phyloP scores from a whole-genome alignment of 2,113 vertebrate genomes.

The Theristicus caerulescens region DNA sequence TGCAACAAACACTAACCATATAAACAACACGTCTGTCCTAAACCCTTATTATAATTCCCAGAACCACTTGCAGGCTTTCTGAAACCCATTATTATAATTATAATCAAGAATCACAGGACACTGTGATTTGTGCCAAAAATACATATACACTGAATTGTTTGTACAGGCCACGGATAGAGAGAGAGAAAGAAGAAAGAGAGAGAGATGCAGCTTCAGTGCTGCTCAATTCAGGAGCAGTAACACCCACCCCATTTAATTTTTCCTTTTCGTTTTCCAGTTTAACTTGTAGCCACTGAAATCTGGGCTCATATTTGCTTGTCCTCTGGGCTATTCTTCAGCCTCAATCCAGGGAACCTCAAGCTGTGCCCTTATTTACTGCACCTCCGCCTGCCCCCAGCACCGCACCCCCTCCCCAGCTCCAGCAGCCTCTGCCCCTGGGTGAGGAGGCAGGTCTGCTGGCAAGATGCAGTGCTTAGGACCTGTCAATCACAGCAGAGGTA shows the following conservation, averaged over 20 bases:
- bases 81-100: constrained; percentile 81
- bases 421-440: not conserved
- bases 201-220: not conserved
- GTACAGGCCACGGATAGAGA: not conserved
- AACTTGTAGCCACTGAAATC: not conserved
- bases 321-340: not conserved
- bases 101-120: constrained; percentile 77
- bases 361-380: not conserved
- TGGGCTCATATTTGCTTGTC: not conserved
- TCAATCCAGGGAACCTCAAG: not conserved
- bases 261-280: not conserved
- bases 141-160: constrained; percentile 52
- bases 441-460: not conserved
- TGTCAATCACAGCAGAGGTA: not conserved
- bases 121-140: constrained; percentile 75
- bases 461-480: not conserved
- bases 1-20: constrained; percentile 65
- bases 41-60: constrained; percentile 72
- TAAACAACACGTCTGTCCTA: constrained; percentile 70
- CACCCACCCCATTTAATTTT: not conserved
- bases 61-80: constrained; percentile 68
- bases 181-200: not conserved
- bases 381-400: not conserved
- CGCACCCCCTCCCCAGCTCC: not conserved
- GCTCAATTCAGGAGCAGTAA: not conserved